phyloP scores from a whole-genome alignment of 2,888 invertebrate species.

The Eristalis pertinax region DNA sequence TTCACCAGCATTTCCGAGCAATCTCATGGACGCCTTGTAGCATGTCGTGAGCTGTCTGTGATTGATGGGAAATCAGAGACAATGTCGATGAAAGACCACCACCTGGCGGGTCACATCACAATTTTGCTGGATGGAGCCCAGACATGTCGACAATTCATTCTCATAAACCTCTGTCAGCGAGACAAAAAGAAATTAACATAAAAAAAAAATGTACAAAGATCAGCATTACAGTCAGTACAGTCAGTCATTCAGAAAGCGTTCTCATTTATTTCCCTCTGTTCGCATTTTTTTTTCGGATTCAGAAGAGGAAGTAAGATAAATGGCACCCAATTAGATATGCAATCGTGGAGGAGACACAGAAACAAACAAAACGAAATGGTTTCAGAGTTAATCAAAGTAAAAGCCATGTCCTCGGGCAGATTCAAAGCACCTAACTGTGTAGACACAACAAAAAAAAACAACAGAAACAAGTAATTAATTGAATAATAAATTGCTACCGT shows the following conservation, averaged over 20 bases:
- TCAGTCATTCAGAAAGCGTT: not conserved
- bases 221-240: not conserved
- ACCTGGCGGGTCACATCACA: not conserved
- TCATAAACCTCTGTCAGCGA: not conserved
- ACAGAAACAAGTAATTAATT: conserved; percentile 13
- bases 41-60: not conserved
- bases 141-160: conserved; percentile 3
- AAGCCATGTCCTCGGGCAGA: conserved; percentile 46
- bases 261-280: not conserved
- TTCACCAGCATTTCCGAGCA: not conserved
- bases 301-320: conserved; percentile 30
- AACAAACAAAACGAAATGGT: conserved; percentile 11
- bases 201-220: not conserved
- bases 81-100: too few relatives aligned
- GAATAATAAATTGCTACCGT: conserved; percentile 30
- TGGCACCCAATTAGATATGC: conserved; percentile 45
- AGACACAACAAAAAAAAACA: not conserved
- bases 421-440: conserved; percentile 11
- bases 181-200: not conserved
- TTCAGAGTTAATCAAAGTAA: conserved; percentile 48
- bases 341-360: conserved; percentile 18
- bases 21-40: not conserved
- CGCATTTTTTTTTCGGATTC: conserved; percentile 1
- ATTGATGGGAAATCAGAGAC: too few relatives aligned
- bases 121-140: not conserved